Percentiles rank a stretch among this genome's conserved stretches.
These are phyloP conservation scores for Scrobipalpa atriplicella DNA, from an alignment of 2,888 invertebrate species.

Conservation along the genomic window DNA sequence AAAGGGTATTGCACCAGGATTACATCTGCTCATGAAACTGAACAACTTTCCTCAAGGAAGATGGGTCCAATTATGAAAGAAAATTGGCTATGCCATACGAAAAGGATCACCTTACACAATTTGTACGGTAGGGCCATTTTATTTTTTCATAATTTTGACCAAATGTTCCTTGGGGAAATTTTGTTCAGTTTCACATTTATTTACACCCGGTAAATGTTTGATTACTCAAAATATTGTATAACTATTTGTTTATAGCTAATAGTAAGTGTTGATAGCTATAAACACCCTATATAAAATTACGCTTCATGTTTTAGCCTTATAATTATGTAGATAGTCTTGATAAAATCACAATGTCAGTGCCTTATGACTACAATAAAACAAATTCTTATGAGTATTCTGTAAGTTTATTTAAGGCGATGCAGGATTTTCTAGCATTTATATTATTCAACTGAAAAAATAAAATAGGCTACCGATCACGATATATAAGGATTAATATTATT, in stretches of 20 bases:
- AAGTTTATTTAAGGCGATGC: neutral
- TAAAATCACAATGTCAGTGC: constrained; percentile 49
- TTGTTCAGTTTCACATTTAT: no score
- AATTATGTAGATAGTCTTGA: constrained; percentile 58
- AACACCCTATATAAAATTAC: constrained; percentile 52
- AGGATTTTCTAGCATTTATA: neutral
- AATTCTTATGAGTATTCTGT: constrained; percentile 13
- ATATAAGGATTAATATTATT: no score
- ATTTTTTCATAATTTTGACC: no score
- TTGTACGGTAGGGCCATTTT: no score
- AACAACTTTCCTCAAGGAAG: no score
- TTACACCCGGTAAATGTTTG: neutral
- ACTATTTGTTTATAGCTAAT: neutral
- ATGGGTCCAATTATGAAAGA: no score
- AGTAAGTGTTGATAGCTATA: neutral
- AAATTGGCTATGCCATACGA: no score
- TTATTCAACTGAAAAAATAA: neutral
- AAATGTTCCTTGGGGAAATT: no score
- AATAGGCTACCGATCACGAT: neutral
- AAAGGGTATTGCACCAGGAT: no score
- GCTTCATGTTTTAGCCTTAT: constrained; percentile 67
- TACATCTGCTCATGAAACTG: no score
- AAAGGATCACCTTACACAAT: no score
- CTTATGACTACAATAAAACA: constrained; percentile 47
- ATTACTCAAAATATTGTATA: neutral